Conservation (phyloP, 2,888 invertebrate genomes). For the Dioctria rufipes region DNA sequence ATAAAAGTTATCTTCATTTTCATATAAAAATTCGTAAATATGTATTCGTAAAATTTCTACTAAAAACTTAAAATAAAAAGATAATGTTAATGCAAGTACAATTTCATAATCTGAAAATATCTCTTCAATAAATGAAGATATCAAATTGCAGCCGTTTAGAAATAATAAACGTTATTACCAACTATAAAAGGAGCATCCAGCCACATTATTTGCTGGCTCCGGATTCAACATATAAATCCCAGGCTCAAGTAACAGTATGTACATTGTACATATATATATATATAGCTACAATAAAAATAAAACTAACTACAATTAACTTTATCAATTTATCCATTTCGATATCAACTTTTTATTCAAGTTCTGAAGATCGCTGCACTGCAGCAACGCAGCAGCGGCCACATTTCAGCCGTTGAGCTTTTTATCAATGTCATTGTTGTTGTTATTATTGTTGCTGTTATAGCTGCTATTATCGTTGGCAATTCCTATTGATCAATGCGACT, state of each 20-base stretch:
- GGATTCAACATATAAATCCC: background rate
- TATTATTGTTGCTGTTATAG: background rate
- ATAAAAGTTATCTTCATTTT: too few species aligned
- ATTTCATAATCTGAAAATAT: slow-evolving; percentile 31
- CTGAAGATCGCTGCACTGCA: background rate
- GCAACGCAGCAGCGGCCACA: background rate
- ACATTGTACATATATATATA: too few species aligned
- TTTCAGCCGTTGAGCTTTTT: slow-evolving; percentile 18
- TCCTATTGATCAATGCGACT: background rate
- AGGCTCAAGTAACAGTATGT: too few species aligned
- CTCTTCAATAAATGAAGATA: slow-evolving; percentile 46
- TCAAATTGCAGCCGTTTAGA: slow-evolving; percentile 35
- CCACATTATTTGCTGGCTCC: background rate
- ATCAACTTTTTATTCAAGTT: slow-evolving; percentile 12
- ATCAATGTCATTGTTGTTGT: slow-evolving; percentile 19
- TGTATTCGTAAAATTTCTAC: too few species aligned
- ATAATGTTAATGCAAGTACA: background rate
- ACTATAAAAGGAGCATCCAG: slow-evolving; percentile 22
- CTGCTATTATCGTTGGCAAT: background rate
- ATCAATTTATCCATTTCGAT: slow-evolving; percentile 53
- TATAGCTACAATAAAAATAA: background rate
- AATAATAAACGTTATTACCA: slow-evolving; percentile 46
- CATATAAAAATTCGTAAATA: too few species aligned
- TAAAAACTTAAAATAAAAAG: background rate
- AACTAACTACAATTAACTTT: slow-evolving; percentile 50